Evolutionary conservation across 2,797 vertebrate genomes (phyloP).

Genomic region (Hippoglossus hippoglossus): DNA sequence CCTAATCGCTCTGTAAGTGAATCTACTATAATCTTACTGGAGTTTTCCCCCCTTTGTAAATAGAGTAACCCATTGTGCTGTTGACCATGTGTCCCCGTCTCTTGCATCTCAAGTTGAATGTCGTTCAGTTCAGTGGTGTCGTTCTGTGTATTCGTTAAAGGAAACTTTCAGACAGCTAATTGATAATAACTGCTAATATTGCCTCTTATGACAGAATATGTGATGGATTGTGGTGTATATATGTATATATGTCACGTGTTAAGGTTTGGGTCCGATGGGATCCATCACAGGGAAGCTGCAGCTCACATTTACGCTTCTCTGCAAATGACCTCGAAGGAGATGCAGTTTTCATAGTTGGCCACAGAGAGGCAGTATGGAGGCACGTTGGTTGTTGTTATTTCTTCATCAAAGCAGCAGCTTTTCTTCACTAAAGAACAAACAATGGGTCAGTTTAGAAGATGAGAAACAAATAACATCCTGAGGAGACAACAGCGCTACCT

Average conservation of each 20-base stretch:
- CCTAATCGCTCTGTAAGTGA: slow-evolving; percentile 90
- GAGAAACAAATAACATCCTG: neutral
- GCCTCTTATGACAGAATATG: neutral
- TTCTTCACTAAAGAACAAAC: neutral
- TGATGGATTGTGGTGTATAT: slow-evolving; percentile 37
- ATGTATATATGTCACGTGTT: slow-evolving; percentile 58
- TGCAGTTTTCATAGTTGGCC: slow-evolving; percentile 46
- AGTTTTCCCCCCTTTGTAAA: slow-evolving; percentile 69
- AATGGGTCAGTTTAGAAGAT: slow-evolving; percentile 1
- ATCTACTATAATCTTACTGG: slow-evolving; percentile 84
- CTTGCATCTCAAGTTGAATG: slow-evolving; percentile 61
- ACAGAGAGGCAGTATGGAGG: slow-evolving; percentile 65
- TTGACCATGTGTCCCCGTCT: slow-evolving; percentile 78
- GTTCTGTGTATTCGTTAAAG: slow-evolving; percentile 37
- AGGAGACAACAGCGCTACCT: slow-evolving; percentile 6
- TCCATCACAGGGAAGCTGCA: slow-evolving; percentile 40
- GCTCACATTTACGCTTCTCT: slow-evolving; percentile 10
- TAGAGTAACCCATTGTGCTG: slow-evolving; percentile 79
- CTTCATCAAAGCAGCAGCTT: neutral
- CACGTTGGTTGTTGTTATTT: neutral
- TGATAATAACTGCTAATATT: slow-evolving; percentile 21
- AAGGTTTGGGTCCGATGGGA: slow-evolving; percentile 73
- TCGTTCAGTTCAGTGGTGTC: slow-evolving; percentile 49
- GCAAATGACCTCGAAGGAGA: neutral
- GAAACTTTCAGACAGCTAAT: slow-evolving; percentile 9